Evolutionary conservation across 2,888 invertebrate species (phyloP).

Genomic region (Drosophila dives): DNA sequence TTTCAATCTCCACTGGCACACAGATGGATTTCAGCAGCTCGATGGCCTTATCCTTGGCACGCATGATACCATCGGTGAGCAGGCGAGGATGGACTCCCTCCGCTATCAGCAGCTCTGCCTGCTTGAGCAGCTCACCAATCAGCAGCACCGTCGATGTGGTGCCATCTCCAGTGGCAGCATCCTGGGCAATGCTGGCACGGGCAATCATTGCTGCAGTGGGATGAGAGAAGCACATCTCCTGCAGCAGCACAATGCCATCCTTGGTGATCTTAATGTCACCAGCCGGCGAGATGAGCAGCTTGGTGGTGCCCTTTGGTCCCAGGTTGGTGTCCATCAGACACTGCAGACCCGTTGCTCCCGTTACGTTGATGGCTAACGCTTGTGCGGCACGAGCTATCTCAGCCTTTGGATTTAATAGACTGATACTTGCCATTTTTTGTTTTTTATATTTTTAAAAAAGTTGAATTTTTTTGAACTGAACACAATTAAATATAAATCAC

Average conservation of each 20-base stretch:
- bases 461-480: neutral
- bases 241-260: constrained; percentile 98
- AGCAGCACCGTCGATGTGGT: constrained; percentile 98
- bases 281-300: constrained; percentile 99
- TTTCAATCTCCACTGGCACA: constrained; percentile 89
- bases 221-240: constrained; percentile 99
- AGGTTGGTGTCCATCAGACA: constrained; percentile 99
- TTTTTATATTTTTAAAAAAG: neutral
- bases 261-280: constrained; percentile 99
- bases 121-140: constrained; percentile 98
- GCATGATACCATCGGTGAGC: constrained; percentile 96
- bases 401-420: constrained; percentile 98
- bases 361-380: constrained; percentile 97
- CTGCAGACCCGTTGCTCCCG: constrained; percentile 98
- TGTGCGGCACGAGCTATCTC: constrained; percentile 98
- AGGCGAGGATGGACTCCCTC: constrained; percentile 96
- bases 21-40: constrained; percentile 94
- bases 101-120: constrained; percentile 96
- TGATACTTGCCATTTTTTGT: constrained; percentile 92
- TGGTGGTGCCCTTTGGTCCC: constrained; percentile 99
- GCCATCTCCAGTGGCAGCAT: constrained; percentile 99
- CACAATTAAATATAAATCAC: neutral
- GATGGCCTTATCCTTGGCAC: constrained; percentile 93
- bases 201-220: constrained; percentile 99
- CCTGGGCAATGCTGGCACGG: constrained; percentile 98